These are phyloP conservation scores for Caenorhabditis brenneri DNA, from an alignment of 1,140 invertebrate genomes.

Conservation along the genomic window DNA sequence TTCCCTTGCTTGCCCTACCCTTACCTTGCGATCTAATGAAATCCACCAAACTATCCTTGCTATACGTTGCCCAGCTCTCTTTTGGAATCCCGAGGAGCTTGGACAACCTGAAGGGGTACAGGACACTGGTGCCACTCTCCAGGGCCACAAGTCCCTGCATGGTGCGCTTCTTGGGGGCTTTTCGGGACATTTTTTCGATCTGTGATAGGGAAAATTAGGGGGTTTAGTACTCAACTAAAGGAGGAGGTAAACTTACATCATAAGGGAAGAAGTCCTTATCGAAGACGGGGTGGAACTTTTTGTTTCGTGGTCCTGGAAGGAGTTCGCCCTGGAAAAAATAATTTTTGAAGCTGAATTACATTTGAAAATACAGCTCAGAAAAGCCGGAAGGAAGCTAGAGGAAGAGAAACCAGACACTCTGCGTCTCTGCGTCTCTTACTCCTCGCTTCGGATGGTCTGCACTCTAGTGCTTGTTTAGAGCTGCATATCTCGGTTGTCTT, in stretches of 20 bases:
- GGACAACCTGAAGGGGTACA: not conserved
- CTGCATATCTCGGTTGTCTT: too few relatives aligned
- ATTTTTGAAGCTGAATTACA: too few relatives aligned
- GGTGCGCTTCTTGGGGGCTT: slow-evolving; percentile 49
- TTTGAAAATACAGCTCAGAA: too few relatives aligned
- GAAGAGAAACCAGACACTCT: too few relatives aligned
- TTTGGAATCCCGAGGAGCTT: slow-evolving; percentile 37
- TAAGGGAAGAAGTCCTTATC: slow-evolving; percentile 42
- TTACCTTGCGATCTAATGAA: slow-evolving; percentile 38
- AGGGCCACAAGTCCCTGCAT: slow-evolving; percentile 31
- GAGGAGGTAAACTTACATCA: slow-evolving; percentile 6
- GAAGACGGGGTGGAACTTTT: slow-evolving; percentile 50
- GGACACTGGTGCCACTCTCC: slow-evolving; percentile 26
- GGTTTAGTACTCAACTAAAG: too few relatives aligned
- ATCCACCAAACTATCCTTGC: slow-evolving; percentile 18
- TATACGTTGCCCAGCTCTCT: slow-evolving; percentile 44
- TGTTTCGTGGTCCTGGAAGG: not conserved
- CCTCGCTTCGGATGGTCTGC: not conserved
- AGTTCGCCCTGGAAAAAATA: slow-evolving; percentile 24
- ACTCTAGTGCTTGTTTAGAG: too few relatives aligned
- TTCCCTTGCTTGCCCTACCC: too few relatives aligned
- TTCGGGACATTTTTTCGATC: slow-evolving; percentile 47
- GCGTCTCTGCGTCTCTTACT: too few relatives aligned
- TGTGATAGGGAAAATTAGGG: not conserved
- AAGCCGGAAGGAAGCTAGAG: too few relatives aligned